A percentile compares a stretch with the other conserved stretches of the same genome.
phyloP scores from a whole-genome alignment of 2,113 vertebrate genomes.

The Engraulis encrasicolus region DNA sequence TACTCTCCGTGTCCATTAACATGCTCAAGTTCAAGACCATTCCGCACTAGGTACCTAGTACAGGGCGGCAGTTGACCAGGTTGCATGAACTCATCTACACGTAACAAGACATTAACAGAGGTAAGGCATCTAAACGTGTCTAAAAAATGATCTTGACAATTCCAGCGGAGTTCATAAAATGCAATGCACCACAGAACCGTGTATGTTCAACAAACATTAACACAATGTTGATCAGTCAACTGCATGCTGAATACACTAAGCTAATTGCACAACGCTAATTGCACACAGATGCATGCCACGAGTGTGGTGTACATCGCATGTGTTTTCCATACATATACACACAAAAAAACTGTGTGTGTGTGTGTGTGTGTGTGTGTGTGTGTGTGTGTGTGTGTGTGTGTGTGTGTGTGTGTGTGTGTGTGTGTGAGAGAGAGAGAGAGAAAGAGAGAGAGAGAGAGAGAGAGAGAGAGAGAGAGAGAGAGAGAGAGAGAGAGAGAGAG shows the following conservation, averaged over 20 bases:
- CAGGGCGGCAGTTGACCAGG: too few species aligned
- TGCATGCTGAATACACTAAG: background rate
- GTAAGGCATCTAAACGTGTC: background rate
- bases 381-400: conserved; percentile 23
- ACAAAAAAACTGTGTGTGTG: conserved; percentile 18
- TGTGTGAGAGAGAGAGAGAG: background rate
- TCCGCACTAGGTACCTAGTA: background rate
- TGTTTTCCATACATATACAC: too few species aligned
- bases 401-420: conserved; percentile 5
- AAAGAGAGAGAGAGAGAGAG: too few species aligned
- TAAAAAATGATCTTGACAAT: background rate
- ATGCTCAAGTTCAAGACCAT: conserved; percentile 5
- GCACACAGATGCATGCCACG: too few species aligned
- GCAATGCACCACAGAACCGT: background rate
- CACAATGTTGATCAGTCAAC: background rate
- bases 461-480: too few species aligned
- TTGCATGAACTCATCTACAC: background rate
- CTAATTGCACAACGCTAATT: too few species aligned
- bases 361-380: conserved; percentile 23
- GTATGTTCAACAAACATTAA: background rate
- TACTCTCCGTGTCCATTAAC: background rate
- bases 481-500: too few species aligned
- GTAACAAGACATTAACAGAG: background rate
- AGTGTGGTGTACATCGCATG: too few species aligned
- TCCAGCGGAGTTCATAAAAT: background rate